Evolutionary conservation across 1,140 invertebrate species (phyloP).

Genomic region (Nasonia vitripennis): DNA sequence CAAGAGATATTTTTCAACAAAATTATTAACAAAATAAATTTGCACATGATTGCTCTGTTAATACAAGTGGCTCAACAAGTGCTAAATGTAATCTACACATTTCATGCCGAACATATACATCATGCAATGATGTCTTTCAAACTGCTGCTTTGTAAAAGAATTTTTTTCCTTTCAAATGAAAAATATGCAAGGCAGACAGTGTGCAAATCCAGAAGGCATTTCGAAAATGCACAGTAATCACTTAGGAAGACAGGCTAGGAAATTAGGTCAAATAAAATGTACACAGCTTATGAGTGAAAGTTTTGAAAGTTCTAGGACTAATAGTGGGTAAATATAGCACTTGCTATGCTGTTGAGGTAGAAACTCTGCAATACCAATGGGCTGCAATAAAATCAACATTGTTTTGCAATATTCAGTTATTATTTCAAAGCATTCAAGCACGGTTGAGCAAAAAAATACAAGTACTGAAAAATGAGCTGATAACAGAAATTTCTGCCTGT

Average conservation of each 20-base stretch:
- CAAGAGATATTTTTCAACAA: not conserved
- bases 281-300: conserved; percentile 59
- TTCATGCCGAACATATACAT: conserved; percentile 2
- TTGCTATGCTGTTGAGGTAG: conserved; percentile 17
- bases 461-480: not conserved
- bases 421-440: not conserved
- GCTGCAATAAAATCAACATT: not conserved
- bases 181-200: conserved; percentile 5
- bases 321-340: conserved; percentile 32
- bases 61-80: conserved; percentile 39
- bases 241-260: conserved; percentile 41
- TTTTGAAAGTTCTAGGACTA: conserved; percentile 59
- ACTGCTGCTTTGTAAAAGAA: conserved; percentile 6
- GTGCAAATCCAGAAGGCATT: conserved; percentile 38
- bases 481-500: not conserved
- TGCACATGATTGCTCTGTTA: conserved; percentile 16
- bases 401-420: not conserved
- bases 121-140: not conserved
- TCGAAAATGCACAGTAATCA: conserved; percentile 45
- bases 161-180: conserved; percentile 4
- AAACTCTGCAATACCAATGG: conserved; percentile 33
- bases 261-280: conserved; percentile 61
- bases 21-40: conserved; percentile 13
- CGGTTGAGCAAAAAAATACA: not conserved
- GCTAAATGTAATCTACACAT: conserved; percentile 12